Conservation (phyloP, 92 coral and sea anemone genomes). For the Bergia puertoricense region DNA sequence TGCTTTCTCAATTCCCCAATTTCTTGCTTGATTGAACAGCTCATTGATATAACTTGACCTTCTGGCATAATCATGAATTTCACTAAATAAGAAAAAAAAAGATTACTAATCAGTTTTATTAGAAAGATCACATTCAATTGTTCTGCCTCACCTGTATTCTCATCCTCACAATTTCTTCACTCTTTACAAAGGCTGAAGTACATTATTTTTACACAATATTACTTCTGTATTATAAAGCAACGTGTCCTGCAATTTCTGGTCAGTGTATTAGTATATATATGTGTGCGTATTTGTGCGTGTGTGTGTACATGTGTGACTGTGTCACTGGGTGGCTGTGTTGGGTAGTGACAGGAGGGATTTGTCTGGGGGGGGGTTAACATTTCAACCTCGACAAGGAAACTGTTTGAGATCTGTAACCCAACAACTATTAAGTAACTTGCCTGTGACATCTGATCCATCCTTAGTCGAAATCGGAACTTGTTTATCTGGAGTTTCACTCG, state of each 20-base stretch:
- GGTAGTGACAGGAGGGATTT: background rate
- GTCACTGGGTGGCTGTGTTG: too few relatives aligned
- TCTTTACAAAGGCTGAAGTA: too few relatives aligned
- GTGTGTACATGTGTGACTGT: too few relatives aligned
- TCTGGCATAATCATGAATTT: conserved; percentile 94
- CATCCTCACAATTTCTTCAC: too few relatives aligned
- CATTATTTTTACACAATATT: too few relatives aligned
- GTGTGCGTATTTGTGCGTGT: too few relatives aligned
- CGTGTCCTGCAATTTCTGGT: too few relatives aligned
- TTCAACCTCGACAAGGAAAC: background rate
- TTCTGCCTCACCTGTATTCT: too few relatives aligned
- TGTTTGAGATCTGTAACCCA: background rate
- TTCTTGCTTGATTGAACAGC: conserved; percentile 67
- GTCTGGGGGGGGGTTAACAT: background rate
- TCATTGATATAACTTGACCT: conserved; percentile 74
- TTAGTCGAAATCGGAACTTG: conserved; percentile 26
- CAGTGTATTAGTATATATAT: too few relatives aligned
- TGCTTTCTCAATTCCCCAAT: conserved; percentile 76
- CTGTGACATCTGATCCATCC: conserved; percentile 41
- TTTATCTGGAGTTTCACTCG: conserved; percentile 33
- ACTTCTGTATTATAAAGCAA: too few relatives aligned
- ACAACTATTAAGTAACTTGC: conserved; percentile 38
- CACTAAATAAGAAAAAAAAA: conserved; percentile 57
- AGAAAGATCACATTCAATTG: too few relatives aligned
- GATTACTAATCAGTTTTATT: background rate